Conservation (phyloP, 2,888 invertebrate genomes). For the Caenorhabditis sp. region DNA sequence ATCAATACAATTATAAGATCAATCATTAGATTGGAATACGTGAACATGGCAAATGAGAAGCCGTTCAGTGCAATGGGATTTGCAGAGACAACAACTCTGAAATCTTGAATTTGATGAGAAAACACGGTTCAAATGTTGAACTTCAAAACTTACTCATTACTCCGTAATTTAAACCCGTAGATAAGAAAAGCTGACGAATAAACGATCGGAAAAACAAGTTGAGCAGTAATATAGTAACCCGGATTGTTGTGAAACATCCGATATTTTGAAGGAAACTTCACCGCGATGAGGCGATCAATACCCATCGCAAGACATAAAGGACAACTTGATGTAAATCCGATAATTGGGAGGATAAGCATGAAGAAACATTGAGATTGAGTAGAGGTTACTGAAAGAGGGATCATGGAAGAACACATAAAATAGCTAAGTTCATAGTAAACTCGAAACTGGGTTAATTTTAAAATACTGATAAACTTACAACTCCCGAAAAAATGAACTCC, state of each 20-base stretch:
- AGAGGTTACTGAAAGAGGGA: slow-evolving; percentile 22
- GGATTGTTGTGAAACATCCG: slow-evolving; percentile 12
- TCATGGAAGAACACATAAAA: slow-evolving; percentile 31
- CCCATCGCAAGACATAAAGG: slow-evolving; percentile 42
- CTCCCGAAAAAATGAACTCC: slow-evolving; percentile 31
- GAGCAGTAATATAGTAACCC: slow-evolving; percentile 25
- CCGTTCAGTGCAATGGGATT: slow-evolving; percentile 39
- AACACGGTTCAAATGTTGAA: too few species aligned
- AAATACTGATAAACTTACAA: too few species aligned
- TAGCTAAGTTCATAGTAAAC: too few species aligned
- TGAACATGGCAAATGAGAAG: slow-evolving; percentile 37
- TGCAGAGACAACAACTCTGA: slow-evolving; percentile 35
- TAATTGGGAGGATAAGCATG: slow-evolving; percentile 32
- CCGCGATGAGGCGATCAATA: slow-evolving; percentile 43
- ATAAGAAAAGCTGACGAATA: slow-evolving; percentile 27
- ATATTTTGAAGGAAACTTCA: slow-evolving; percentile 3
- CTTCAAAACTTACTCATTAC: too few species aligned
- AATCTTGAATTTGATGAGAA: too few species aligned
- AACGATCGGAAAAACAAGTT: slow-evolving; percentile 33
- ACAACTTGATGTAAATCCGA: slow-evolving; percentile 36
- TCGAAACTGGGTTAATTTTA: too few species aligned
- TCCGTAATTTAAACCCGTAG: slow-evolving; percentile 21
- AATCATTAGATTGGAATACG: slow-evolving; percentile 37
- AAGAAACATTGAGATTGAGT: slow-evolving; percentile 40
- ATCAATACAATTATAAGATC: slow-evolving; percentile 27